Evolutionary conservation across 2,888 invertebrate genomes (phyloP), one percentile per base, ranked within the genome.

Genomic region (Matsumyia berberina): DNA sequence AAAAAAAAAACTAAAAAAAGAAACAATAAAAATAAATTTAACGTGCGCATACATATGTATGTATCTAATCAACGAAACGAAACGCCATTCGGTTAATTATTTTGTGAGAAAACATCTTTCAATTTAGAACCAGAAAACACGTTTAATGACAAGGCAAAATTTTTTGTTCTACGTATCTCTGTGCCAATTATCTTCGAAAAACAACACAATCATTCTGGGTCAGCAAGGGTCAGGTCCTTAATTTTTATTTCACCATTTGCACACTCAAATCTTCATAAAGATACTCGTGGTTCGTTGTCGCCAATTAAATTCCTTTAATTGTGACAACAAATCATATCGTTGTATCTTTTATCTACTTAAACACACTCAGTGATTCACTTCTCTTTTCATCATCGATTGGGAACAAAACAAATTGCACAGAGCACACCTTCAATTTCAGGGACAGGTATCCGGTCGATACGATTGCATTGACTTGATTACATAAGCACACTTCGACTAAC

Each of bases 91-190:
- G 31, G 19, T 58, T 58, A 60, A 51, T 77, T 67, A 58, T 24
- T 51, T 51, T 51, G 77, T 44, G 77, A 37, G 67, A 24, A 11
- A 12, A 55, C 35, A 67, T 42, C 60, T 69, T 69, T 77, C 24
- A 67, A 66, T 76, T 64, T 49, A 29, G 39, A 37, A 2, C n/a
- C n/a, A 17, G 29, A 37, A 33, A 42, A 24, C 37, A 57, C 35
- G 33, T 11, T 37, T 39, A 57, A 44, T 67, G 76, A 77, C 67
- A 77, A 58, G 5, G 67, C 46, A 24, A 55, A 64, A 24, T 24
- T 24, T 24, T 24, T 1, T 24, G 4, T 24, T 24, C 4, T 24
- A 46, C 24, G 31, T 31, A 35, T 55, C 53, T 53, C 7, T 1
- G 1, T n/a, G 19, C 1, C 51, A 11, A 33, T 12, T 15, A 9